Percentiles rank a stretch among this genome's conserved stretches.
These are phyloP conservation scores for Steinernema carpocapsae DNA, from an alignment of 2,888 invertebrate species.

Conservation along the genomic window DNA sequence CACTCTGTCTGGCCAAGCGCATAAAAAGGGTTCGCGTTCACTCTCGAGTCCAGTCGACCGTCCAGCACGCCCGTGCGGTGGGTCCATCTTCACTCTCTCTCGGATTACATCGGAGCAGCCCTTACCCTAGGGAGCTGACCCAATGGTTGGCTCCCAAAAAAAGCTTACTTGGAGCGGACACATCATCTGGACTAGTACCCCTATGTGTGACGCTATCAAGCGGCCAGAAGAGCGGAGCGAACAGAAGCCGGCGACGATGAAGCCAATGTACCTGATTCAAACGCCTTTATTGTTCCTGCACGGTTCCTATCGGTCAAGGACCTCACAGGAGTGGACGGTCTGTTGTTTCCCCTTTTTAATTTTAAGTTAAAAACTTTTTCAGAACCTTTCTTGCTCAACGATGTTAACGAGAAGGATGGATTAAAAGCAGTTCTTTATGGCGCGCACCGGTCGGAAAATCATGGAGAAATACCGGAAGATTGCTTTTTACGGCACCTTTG, in stretches of 20 bases:
- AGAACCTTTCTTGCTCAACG: not conserved
- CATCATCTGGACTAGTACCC: too few relatives aligned
- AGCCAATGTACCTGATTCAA: not conserved
- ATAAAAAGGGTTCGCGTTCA: too few relatives aligned
- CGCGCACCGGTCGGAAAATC: not conserved
- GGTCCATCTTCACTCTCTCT: too few relatives aligned
- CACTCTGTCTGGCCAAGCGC: too few relatives aligned
- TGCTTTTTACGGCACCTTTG: not conserved
- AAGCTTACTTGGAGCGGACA: too few relatives aligned
- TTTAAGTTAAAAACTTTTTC: not conserved
- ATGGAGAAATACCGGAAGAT: not conserved
- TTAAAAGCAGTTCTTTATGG: slow-evolving; percentile 1
- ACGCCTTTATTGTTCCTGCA: too few relatives aligned
- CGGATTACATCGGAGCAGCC: too few relatives aligned
- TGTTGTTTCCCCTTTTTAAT: not conserved
- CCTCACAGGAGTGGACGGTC: not conserved
- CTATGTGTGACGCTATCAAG: not conserved
- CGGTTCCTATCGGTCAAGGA: not conserved
- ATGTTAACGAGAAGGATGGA: not conserved
- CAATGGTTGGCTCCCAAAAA: too few relatives aligned
- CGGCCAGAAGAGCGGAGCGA: not conserved
- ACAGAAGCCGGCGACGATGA: not conserved
- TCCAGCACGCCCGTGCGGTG: too few relatives aligned
- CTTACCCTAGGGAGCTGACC: too few relatives aligned
- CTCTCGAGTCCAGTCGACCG: too few relatives aligned